A percentile compares a stretch with the other conserved stretches of the same genome.
phyloP scores from a whole-genome alignment of 2,113 vertebrate genomes.

The Hyperoodon ampullatus region DNA sequence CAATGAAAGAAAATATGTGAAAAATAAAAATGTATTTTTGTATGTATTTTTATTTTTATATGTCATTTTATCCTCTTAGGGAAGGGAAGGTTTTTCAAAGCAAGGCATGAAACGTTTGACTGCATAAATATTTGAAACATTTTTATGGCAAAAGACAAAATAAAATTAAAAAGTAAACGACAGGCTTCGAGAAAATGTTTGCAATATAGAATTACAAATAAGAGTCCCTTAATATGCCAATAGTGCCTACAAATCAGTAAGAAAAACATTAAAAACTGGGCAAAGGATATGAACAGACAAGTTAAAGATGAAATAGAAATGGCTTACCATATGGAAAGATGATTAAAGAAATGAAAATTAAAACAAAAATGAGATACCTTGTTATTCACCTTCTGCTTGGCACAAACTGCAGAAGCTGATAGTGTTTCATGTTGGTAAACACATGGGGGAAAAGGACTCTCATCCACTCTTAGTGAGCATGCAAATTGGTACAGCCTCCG shows the following conservation, averaged over 20 bases:
- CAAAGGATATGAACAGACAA: neutral
- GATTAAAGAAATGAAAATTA: slow-evolving; percentile 36
- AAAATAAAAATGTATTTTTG: neutral
- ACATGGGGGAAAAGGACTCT: neutral
- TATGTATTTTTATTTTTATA: neutral
- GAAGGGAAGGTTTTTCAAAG: neutral
- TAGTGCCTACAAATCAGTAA: neutral
- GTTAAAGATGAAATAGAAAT: neutral
- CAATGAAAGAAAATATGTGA: neutral
- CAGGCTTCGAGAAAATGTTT: neutral
- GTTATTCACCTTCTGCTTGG: slow-evolving; percentile 30
- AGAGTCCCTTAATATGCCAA: neutral
- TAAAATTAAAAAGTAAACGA: neutral
- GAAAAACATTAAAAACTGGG: neutral
- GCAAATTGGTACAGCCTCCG: neutral
- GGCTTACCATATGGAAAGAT: neutral
- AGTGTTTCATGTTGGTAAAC: neutral
- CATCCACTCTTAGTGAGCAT: neutral
- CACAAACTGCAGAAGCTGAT: neutral
- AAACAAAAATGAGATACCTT: slow-evolving; percentile 10
- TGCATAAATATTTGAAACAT: neutral
- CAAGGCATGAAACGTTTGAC: slow-evolving; percentile 25
- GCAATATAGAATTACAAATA: neutral
- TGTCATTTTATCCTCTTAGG: neutral
- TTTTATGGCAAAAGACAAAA: neutral